Evolutionary conservation across 2,797 vertebrate genomes (phyloP).

Genomic region (Nyctalus aviator): DNA sequence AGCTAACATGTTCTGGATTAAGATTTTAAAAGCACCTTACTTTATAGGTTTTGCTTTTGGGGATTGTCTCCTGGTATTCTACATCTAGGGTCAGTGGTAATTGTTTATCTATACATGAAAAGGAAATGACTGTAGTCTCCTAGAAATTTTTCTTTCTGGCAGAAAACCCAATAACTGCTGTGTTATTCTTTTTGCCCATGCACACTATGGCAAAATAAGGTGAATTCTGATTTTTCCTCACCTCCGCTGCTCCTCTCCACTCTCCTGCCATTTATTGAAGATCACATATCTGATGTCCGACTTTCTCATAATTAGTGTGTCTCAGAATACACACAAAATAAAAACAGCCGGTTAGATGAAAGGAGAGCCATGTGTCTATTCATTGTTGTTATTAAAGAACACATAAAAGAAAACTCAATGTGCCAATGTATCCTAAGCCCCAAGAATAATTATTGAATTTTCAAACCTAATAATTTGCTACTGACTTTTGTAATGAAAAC

Average conservation of each 20-base stretch:
- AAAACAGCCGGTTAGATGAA: background rate
- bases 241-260: rapidly evolving
- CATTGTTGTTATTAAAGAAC: background rate
- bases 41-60: background rate
- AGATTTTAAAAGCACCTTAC: background rate
- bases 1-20: background rate
- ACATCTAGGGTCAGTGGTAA: background rate
- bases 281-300: background rate
- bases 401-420: background rate
- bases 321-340: background rate
- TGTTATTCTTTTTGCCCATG: background rate
- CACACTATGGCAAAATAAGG: background rate
- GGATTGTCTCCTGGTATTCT: background rate
- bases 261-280: constrained; percentile 15
- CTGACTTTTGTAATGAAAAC: background rate
- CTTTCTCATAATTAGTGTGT: background rate
- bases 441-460: background rate
- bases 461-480: background rate
- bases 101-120: background rate
- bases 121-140: background rate
- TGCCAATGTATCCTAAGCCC: background rate
- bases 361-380: background rate
- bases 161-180: background rate
- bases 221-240: background rate
- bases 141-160: background rate